A percentile compares a stretch with the other conserved stretches of the same genome.
Conservation (phyloP, 2,113 vertebrate species). For the Acanthochromis polyacanthus region DNA sequence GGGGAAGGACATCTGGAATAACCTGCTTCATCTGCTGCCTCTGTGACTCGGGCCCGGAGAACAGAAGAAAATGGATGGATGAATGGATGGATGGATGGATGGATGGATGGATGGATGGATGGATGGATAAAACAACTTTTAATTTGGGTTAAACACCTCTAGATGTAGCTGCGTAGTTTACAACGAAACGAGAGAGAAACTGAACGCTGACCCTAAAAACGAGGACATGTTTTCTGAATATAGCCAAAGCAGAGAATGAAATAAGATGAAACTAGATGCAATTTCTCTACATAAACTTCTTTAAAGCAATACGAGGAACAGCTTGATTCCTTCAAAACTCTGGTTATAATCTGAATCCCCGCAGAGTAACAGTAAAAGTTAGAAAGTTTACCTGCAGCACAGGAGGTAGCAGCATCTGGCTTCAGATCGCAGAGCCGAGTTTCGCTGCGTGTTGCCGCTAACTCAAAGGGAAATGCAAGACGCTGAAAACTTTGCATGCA, state of each 20-base stretch:
- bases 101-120: too few species aligned
- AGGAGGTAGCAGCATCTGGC: conserved; percentile 1
- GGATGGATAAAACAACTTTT: too few species aligned
- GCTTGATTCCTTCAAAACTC: not conserved
- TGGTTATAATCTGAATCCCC: not conserved
- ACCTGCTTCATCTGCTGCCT: too few species aligned
- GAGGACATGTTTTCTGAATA: not conserved
- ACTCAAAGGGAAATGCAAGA: conserved; percentile 8
- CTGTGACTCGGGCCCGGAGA: too few species aligned
- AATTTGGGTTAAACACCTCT: too few species aligned
- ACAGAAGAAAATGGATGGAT: too few species aligned
- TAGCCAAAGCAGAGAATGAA: not conserved
- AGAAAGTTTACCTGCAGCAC: not conserved
- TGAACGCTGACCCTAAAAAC: not conserved
- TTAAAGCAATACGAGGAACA: not conserved
- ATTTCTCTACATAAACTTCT: not conserved
- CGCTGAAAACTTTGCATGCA: not conserved
- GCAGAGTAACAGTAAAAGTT: not conserved
- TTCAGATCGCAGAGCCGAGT: not conserved
- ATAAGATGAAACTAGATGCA: not conserved
- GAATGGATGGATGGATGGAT: too few species aligned
- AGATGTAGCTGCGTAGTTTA: not conserved
- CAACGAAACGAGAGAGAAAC: not conserved
- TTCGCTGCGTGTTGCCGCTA: not conserved
- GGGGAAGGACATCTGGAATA: too few species aligned